phyloP scores from a whole-genome alignment of 2,113 vertebrate genomes.

The Phoxinus phoxinus region DNA sequence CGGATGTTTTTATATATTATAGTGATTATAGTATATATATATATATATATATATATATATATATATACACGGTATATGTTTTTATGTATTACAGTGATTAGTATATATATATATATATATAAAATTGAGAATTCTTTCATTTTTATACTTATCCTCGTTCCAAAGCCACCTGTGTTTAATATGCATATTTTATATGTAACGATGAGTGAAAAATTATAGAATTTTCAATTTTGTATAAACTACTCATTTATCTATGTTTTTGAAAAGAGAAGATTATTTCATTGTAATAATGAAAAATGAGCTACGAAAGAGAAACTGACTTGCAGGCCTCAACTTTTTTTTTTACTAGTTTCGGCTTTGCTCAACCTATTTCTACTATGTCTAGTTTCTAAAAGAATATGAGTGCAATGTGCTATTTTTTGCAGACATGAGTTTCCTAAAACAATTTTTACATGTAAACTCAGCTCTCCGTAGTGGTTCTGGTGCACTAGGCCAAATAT shows the following conservation, averaged over 20 bases:
- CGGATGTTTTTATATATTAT: too few relatives aligned
- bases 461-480: background rate
- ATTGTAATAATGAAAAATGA: slow-evolving; percentile 11
- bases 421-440: background rate
- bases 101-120: too few relatives aligned
- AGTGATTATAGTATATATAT: too few relatives aligned
- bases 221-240: background rate
- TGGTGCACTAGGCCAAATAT: too few relatives aligned
- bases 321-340: background rate
- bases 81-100: too few relatives aligned
- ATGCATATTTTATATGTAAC: too few relatives aligned
- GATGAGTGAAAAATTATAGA: background rate
- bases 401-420: background rate
- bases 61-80: too few relatives aligned
- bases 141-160: too few relatives aligned
- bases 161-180: too few relatives aligned
- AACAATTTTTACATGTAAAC: background rate
- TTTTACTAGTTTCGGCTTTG: slow-evolving; percentile 19
- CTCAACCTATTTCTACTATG: background rate
- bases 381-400: slow-evolving; percentile 19
- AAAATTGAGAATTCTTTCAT: too few relatives aligned
- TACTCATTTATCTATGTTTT: too few relatives aligned
- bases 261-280: background rate
- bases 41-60: too few relatives aligned
- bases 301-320: background rate